These are phyloP conservation scores for Clarias fuscus DNA, from an alignment of 2,797 vertebrate species.

Conservation along the genomic window DNA sequence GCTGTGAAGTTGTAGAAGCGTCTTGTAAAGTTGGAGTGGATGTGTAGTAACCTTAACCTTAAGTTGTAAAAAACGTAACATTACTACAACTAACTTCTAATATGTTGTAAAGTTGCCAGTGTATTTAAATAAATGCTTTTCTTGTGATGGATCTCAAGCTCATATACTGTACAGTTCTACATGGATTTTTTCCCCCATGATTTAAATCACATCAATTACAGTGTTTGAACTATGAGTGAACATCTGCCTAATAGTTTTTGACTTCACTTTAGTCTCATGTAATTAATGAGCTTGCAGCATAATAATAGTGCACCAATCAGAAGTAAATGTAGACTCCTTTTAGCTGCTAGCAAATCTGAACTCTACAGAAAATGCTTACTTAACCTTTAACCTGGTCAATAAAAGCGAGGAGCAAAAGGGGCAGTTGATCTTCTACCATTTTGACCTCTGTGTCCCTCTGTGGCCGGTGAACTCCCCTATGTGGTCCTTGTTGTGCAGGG, in stretches of 20 bases:
- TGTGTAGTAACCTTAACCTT: too few relatives aligned
- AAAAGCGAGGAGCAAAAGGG: slow-evolving; percentile 62
- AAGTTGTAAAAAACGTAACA: background rate
- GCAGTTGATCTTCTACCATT: slow-evolving; percentile 55
- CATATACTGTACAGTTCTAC: background rate
- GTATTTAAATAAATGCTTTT: background rate
- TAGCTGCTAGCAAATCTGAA: slow-evolving; percentile 33
- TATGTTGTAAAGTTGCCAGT: too few relatives aligned
- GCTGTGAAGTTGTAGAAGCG: background rate
- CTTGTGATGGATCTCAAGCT: background rate
- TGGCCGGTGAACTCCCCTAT: slow-evolving; percentile 42
- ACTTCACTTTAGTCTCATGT: background rate
- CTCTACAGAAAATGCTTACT: slow-evolving; percentile 60
- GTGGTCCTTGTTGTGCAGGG: slow-evolving; percentile 51
- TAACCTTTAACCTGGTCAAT: slow-evolving; percentile 67
- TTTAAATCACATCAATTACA: background rate
- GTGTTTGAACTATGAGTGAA: background rate
- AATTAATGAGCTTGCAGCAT: slow-evolving; percentile 31
- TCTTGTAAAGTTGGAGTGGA: background rate
- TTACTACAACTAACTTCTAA: too few relatives aligned
- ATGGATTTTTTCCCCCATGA: too few relatives aligned
- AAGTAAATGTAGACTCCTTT: slow-evolving; percentile 40
- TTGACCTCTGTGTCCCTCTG: slow-evolving; percentile 44
- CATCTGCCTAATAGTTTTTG: background rate
- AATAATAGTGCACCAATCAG: slow-evolving; percentile 33